phyloP scores from a whole-genome alignment of 2,797 vertebrate genomes.

The Taeniopygia guttata region DNA sequence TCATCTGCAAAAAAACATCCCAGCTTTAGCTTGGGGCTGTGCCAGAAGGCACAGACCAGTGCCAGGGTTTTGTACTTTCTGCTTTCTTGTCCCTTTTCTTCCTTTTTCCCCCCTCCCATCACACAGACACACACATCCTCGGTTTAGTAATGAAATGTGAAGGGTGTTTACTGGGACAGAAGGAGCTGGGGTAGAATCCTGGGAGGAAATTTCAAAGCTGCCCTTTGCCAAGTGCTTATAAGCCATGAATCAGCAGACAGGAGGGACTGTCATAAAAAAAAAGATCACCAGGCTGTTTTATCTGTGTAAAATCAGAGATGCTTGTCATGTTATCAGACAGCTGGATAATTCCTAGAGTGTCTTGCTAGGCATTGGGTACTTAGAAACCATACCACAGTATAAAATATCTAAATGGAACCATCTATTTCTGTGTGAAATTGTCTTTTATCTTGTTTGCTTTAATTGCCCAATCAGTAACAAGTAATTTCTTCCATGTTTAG shows the following conservation, averaged over 20 bases:
- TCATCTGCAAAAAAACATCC: neutral
- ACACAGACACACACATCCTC: neutral
- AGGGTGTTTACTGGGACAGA: neutral
- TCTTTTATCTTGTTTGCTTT: neutral
- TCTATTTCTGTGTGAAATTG: neutral
- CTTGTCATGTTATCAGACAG: neutral
- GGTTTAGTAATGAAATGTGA: neutral
- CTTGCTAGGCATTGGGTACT: neutral
- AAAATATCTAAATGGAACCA: neutral
- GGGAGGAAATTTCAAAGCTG: constrained; percentile 19
- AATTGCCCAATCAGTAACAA: neutral
- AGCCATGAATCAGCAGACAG: constrained; percentile 2
- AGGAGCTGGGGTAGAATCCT: neutral
- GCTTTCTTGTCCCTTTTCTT: neutral
- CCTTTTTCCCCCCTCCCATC: neutral
- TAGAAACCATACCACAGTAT: neutral
- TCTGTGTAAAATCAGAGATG: constrained; percentile 29
- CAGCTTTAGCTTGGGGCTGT: neutral
- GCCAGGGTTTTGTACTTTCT: neutral
- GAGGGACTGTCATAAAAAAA: neutral
- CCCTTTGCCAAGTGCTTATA: constrained; percentile 9
- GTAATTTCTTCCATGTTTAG: neutral
- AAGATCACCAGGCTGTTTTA: constrained; percentile 23
- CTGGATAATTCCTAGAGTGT: neutral
- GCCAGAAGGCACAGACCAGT: neutral